Base-by-base conservation (phyloP, 2,113 vertebrate species). In the Cyphotilapia sp. region DNA sequence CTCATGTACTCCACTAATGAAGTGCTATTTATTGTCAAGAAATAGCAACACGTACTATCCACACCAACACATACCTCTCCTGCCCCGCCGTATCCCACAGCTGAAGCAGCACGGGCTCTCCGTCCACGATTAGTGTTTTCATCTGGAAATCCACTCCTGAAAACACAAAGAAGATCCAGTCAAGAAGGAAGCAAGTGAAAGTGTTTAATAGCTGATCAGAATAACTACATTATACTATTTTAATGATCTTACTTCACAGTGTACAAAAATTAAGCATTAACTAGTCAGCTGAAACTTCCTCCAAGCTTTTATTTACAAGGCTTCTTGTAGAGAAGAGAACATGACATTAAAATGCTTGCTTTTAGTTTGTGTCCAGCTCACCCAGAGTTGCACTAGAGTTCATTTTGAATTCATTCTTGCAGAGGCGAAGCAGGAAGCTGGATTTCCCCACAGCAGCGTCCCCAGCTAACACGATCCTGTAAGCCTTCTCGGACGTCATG, bases 31-130 rank as follows among this genome's bases (percentile, higher is more conserved):
- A 51, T 61, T 78, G 27, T 78, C 3, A 78, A 51, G 45, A 49
- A 78, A 51, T 8, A 19, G 19, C 63, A 33, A 33, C 5, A 31
- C 2, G 29, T n/a, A n/a, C 45, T 31, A n/a, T 51, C 12, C n/a
- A 74, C 54, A 13, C 9, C 40, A 74, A 51, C 63, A 91, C 91
- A 42, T 83, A 98, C 98, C 98, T 99, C 85, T 99, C 98, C 91
- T 99, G 98, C 47, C 98, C 99, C 31, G 99, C 97, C 1, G 98
- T 99, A 86, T 99, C 98, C 99, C 98, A 99, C 11, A 99, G 92
- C 45, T 99, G 98, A 53, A 99, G 93, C 13, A 98, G 93, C 8
- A 97, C 97, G 12, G 95, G 97, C 38, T 99, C 97, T 92, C 99
- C 99, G 9, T 99, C 98, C 22, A 99, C 97, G n/a, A 99, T 93